Conservation (phyloP, 2,113 vertebrate species). For the Numida meleagris region DNA sequence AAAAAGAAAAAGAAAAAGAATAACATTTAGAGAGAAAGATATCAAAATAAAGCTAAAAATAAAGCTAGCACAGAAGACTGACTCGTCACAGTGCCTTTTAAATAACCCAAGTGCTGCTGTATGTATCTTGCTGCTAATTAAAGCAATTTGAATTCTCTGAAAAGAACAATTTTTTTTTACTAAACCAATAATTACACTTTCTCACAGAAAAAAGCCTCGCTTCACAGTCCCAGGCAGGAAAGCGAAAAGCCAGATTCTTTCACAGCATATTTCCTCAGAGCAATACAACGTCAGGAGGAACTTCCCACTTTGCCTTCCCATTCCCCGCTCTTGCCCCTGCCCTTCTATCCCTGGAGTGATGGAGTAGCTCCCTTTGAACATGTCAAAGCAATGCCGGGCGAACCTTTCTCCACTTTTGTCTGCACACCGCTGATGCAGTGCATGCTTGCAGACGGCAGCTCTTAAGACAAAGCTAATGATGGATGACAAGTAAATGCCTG, state of each 20-base stretch:
- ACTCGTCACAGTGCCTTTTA: not conserved
- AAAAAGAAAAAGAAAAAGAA: too few species aligned
- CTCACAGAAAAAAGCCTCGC: not conserved
- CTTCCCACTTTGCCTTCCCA: not conserved
- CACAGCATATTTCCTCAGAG: not conserved
- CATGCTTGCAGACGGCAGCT: constrained; percentile 33
- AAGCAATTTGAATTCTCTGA: constrained; percentile 58
- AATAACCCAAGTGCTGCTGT: constrained; percentile 40
- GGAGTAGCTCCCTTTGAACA: constrained; percentile 51
- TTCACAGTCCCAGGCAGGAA: not conserved
- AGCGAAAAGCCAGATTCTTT: constrained; percentile 30
- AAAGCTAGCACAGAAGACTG: constrained; percentile 6
- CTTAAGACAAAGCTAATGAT: constrained; percentile 69
- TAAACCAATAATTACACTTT: constrained; percentile 61
- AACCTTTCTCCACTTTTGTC: constrained; percentile 52
- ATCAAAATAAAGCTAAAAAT: constrained; percentile 57
- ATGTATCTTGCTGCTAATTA: constrained; percentile 63
- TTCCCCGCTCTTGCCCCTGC: not conserved
- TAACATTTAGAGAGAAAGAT: not conserved
- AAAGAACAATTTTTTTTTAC: constrained; percentile 20
- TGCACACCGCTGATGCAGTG: constrained; percentile 43
- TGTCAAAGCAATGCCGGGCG: constrained; percentile 31
- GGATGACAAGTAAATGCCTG: constrained; percentile 67
- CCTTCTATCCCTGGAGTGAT: constrained; percentile 31
- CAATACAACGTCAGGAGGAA: constrained; percentile 21